A percentile compares a stretch with the other conserved stretches of the same genome.
Evolutionary conservation across 2,113 vertebrate genomes (phyloP).

Genomic region (Piaya cayana): DNA sequence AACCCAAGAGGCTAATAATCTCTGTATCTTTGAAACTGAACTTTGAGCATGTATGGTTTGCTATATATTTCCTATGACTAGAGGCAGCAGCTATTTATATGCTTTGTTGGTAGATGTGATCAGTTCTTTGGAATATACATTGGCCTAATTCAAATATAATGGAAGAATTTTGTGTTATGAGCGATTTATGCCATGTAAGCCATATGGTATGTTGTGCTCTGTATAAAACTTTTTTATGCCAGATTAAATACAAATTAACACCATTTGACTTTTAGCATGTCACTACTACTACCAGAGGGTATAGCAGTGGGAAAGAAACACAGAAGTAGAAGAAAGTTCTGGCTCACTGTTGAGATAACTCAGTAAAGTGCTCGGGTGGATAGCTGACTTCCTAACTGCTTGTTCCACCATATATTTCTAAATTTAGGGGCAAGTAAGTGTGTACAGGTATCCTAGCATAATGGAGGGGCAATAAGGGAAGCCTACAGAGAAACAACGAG

Average conservation of each 20-base stretch:
- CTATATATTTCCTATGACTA: not conserved
- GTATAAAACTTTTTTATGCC: not conserved
- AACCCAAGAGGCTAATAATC: not conserved
- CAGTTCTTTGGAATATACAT: not conserved
- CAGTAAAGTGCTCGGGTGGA: not conserved
- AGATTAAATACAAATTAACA: not conserved
- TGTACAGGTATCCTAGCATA: not conserved
- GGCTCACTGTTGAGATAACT: not conserved
- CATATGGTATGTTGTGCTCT: not conserved
- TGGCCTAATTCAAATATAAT: not conserved
- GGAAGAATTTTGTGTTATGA: not conserved
- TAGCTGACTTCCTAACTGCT: not conserved
- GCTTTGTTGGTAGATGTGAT: not conserved
- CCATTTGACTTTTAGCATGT: not conserved
- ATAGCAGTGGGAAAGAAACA: not conserved
- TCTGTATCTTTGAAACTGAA: not conserved
- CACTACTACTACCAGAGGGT: no score
- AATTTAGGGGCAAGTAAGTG: not conserved
- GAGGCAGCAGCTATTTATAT: not conserved
- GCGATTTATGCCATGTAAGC: not conserved
- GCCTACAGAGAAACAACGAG: not conserved
- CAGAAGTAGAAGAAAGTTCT: not conserved
- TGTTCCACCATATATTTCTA: not conserved
- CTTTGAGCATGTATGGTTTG: not conserved
- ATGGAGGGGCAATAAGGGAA: not conserved